Base-by-base conservation (phyloP, 2,888 invertebrate genomes). In the Caenorhabditis becei region DNA sequence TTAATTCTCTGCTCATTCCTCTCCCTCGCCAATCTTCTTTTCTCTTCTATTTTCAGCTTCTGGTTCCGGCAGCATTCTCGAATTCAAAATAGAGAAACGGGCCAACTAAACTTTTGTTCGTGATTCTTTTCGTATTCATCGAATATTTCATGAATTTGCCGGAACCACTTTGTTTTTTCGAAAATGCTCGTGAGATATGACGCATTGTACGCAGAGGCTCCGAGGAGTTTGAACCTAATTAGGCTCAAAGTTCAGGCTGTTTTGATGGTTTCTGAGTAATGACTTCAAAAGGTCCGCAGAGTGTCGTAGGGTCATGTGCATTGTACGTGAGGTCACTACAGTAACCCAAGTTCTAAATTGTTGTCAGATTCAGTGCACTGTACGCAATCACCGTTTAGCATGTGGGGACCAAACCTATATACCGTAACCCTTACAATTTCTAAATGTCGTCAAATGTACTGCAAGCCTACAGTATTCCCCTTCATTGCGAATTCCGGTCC, bases 91-190 rank as follows among this genome's bases (percentile, higher is more conserved):
- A 11, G 41, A 5, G 7, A 41, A 41, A 14, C 2, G 41, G 14
- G 14, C 5, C 35, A 35, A 41, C 70, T 28, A 41, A 32, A 61
- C 28, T 59, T 71, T 71, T 61, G 54, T 41, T 51, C 37, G 61
- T 61, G 59, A 49, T 47, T 71, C 32, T 54, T 70, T 70, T 37
- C n/a, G 35, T 51, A 71, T 71, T 71, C 71, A 71, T 71, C 63
- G 71, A 71, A 71, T 71, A 63, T 71, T 71, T 71, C 35, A 71
- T 71, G 62, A 62, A 54, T 71, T 63, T 23, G 20, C 20, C 11
- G 20, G 54, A 35, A 47, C 41, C 5, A 7, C 32, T 32, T 32
- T 32, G 32, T 32, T 32, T 32, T 32, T n/a, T n/a, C n/a, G n/a
- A n/a, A n/a, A n/a, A n/a, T n/a, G 35, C 35, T 35, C 44, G 44